Conservation (phyloP, 2,797 vertebrate genomes). For the Pipistrellus nathusii region DNA sequence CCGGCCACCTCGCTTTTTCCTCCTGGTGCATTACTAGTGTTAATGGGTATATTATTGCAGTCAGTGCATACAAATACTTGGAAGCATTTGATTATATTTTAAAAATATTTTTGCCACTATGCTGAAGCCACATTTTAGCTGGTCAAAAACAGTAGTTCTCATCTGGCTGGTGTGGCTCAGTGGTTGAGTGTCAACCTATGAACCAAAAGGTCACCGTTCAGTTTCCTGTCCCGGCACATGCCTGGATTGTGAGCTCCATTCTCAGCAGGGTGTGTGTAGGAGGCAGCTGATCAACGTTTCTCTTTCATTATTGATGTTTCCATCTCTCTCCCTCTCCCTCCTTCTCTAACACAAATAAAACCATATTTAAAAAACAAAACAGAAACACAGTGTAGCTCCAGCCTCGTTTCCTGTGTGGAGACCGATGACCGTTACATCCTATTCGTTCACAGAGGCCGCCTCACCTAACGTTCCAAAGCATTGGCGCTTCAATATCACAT, state of each 20-base stretch:
- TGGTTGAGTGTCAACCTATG: no score
- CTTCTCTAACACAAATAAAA: background rate
- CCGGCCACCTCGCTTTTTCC: background rate
- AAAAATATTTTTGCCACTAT: conserved; percentile 11
- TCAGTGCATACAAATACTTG: background rate
- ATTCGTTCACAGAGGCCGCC: background rate
- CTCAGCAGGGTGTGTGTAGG: background rate
- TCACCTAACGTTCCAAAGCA: background rate
- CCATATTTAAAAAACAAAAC: no score
- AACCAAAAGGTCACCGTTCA: no score
- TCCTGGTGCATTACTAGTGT: background rate
- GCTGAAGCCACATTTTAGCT: background rate
- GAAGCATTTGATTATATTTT: background rate
- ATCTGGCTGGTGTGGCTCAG: background rate
- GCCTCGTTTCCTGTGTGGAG: background rate
- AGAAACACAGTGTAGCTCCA: background rate
- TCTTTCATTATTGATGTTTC: background rate
- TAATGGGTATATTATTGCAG: background rate
- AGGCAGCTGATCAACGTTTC: background rate
- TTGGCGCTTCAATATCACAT: background rate
- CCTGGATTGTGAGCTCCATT: background rate
- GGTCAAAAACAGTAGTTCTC: background rate
- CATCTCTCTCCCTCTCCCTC: background rate
- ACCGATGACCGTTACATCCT: background rate
- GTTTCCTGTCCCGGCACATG: no score